A percentile compares a stretch with the other conserved stretches of the same genome.
These are phyloP conservation scores for Lapara coniferarum DNA, from an alignment of 2,888 invertebrate species.

Conservation along the genomic window DNA sequence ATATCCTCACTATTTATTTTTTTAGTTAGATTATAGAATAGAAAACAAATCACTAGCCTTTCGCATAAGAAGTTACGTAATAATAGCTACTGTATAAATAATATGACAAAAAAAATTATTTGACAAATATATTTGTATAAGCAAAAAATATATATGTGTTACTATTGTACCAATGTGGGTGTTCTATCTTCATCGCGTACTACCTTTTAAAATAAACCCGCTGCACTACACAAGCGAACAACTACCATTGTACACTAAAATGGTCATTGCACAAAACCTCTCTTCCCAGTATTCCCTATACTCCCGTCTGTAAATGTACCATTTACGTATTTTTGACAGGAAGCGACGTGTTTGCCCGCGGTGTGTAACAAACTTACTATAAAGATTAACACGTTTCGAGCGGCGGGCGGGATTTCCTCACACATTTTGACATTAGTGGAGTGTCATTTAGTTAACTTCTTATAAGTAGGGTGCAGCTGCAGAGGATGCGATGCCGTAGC, in stretches of 20 bases:
- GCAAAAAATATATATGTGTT: too few species aligned
- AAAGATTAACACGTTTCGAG: constrained; percentile 26
- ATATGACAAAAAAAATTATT: too few species aligned
- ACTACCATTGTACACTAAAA: not conserved
- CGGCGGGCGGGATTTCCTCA: constrained; percentile 26
- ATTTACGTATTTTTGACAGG: constrained; percentile 37
- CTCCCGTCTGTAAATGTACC: not conserved
- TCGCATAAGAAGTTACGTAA: too few species aligned
- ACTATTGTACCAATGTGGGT: too few species aligned
- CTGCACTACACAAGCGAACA: not conserved
- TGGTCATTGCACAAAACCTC: constrained; percentile 6
- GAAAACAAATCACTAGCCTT: too few species aligned
- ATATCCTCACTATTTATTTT: too few species aligned
- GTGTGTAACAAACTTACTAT: constrained; percentile 6
- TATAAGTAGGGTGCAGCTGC: constrained; percentile 14
- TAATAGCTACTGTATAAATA: too few species aligned
- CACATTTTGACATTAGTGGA: constrained; percentile 27
- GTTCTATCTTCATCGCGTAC: too few species aligned
- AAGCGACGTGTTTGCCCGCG: constrained; percentile 33
- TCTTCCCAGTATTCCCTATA: constrained; percentile 9
- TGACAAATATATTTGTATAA: too few species aligned
- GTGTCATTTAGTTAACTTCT: constrained; percentile 27
- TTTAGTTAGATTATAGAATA: too few species aligned
- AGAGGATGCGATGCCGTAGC: not conserved
- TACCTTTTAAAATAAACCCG: not conserved